Evolutionary conservation across 2,888 invertebrate genomes (phyloP).

Genomic region (Eilema sororculum): DNA sequence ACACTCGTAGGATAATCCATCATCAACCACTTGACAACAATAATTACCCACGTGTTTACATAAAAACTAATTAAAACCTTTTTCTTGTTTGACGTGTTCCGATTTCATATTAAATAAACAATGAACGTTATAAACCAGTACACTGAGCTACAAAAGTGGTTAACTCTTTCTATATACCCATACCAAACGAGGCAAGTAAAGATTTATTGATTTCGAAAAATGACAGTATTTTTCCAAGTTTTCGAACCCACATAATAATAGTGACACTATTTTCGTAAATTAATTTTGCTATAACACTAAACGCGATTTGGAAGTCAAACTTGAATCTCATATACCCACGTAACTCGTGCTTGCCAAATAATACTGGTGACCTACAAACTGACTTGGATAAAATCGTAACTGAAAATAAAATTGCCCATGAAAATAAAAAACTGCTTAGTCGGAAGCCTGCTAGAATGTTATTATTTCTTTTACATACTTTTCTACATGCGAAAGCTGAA

Average conservation of each 20-base stretch:
- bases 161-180: not conserved
- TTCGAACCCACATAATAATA: no score
- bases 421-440: conserved; percentile 40
- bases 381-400: conserved; percentile 27
- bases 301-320: not conserved
- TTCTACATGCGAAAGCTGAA: conserved; percentile 28
- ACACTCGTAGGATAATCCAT: conserved; percentile 48
- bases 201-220: not conserved
- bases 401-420: conserved; percentile 39
- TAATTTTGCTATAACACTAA: not conserved
- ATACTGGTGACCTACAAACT: conserved; percentile 26
- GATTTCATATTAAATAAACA: conserved; percentile 42
- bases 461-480: conserved; percentile 42
- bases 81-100: conserved; percentile 56
- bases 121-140: conserved; percentile 20
- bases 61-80: conserved; percentile 67
- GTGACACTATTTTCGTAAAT: no score
- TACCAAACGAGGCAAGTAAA: not conserved
- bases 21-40: conserved; percentile 54
- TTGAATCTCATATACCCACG: not conserved
- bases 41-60: conserved; percentile 65
- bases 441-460: conserved; percentile 30
- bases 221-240: not conserved
- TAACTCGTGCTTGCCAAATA: not conserved
- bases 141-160: conserved; percentile 21